phyloP scores from a whole-genome alignment of 2,888 invertebrate species.

The Agrenia bidenticulata region DNA sequence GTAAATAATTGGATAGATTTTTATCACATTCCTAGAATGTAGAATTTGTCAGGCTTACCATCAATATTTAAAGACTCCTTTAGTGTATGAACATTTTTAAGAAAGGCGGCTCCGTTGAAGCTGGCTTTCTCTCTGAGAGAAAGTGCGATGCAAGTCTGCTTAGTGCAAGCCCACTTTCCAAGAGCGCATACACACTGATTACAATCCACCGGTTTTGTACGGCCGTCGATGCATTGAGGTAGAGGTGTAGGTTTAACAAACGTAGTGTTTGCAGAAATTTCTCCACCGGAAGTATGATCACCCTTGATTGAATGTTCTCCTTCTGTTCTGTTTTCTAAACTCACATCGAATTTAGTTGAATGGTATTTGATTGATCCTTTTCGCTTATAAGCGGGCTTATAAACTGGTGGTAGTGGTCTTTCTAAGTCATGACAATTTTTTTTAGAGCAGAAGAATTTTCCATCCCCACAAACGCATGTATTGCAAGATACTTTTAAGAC shows the following conservation, averaged over 20 bases:
- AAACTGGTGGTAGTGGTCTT: conserved; percentile 24
- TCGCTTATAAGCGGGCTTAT: conserved; percentile 12
- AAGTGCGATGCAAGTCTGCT: conserved; percentile 49
- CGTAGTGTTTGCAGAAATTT: conserved; percentile 20
- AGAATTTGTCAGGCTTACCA: conserved; percentile 38
- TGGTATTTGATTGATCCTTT: conserved; percentile 28
- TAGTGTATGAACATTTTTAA: conserved; percentile 44
- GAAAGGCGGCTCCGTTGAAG: conserved; percentile 45
- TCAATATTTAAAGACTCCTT: conserved; percentile 48
- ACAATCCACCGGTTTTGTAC: conserved; percentile 50
- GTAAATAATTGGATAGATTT: no score
- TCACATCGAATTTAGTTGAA: not conserved
- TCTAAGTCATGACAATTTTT: conserved; percentile 52
- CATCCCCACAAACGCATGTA: conserved; percentile 41
- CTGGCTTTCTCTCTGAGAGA: conserved; percentile 51
- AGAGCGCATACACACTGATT: conserved; percentile 50
- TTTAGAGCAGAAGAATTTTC: conserved; percentile 52
- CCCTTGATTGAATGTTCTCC: conserved; percentile 6
- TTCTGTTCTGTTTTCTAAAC: conserved; percentile 18
- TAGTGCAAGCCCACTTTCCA: conserved; percentile 51
- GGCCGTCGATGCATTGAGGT: conserved; percentile 39
- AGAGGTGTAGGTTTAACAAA: conserved; percentile 5
- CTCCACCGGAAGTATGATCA: conserved; percentile 21
- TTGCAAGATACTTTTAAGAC: conserved; percentile 41
- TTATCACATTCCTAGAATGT: no score